Evolutionary conservation across 2,797 vertebrate genomes (phyloP), one percentile per base, ranked within the genome.

Genomic region (Rhodeus uyekii): DNA sequence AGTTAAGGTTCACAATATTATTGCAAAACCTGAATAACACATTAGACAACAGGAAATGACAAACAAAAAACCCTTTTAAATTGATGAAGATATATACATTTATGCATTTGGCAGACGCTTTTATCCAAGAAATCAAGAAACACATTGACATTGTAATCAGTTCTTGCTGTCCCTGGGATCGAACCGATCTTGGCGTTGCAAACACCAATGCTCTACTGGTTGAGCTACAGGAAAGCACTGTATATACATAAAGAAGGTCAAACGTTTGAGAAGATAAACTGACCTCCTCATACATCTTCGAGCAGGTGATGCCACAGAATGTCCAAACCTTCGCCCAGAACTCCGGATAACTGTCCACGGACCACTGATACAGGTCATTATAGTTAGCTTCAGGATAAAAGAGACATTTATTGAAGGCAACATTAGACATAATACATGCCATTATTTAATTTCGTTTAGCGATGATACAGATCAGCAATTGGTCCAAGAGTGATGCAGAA

Each of bases 321-420:
- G 95, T 94, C 97, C 97, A 99, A 88, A 99, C 96, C 27, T 97
- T 93, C 0, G 91, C 94, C 98, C 98, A 99, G 89, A 99, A 99
- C 87, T 98, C 97, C 0, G 95, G 65, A 83, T 96, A 98, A 6
- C 87, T 95, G 71, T 96, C 94, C 88, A 97, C 94, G 0, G 98
- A 99, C 98, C 98, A 99, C 85, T 96, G 96, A 90, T 98, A 98
- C 1, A 99, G 89, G 60, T 99, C 97, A 39, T 91, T 86, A 55
- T 99, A 99, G 92, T 94, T 97, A 8, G 88, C 98, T 99, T 32
- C 2, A 79, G 42, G 64, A 77, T 75, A 78, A 80, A 24, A 46
- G 1, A 64, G n/a, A 73, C 3, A 18, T 39, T 71, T 10, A 67
- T 24, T n/a, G 13, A 46, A 29, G 42, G 6, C 2, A 38, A 9